A percentile compares a stretch with the other conserved stretches of the same genome.
Conservation (phyloP, 2,888 invertebrate species). For the Ypsolopha scabrella region DNA sequence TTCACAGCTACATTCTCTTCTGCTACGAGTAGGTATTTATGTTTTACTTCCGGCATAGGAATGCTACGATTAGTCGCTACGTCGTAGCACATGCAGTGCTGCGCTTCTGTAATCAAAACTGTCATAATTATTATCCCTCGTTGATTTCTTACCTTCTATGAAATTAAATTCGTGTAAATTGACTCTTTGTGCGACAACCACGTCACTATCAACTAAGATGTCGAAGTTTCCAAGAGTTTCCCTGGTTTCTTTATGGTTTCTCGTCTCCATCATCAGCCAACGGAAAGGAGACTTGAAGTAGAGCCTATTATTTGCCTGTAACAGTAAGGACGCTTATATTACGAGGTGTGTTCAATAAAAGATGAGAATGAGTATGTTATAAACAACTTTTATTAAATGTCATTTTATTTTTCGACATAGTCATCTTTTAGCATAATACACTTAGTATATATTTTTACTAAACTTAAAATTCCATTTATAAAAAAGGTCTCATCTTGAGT, state of each 20-base stretch:
- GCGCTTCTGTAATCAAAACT: not conserved
- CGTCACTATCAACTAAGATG: slow-evolving; percentile 61
- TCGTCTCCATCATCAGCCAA: slow-evolving; percentile 46
- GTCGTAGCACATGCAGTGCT: not conserved
- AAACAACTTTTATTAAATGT: too few species aligned
- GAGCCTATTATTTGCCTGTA: slow-evolving; percentile 45
- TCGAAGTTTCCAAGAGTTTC: slow-evolving; percentile 20
- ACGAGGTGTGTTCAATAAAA: too few species aligned
- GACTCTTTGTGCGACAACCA: slow-evolving; percentile 38
- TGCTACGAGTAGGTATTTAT: too few species aligned
- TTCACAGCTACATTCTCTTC: too few species aligned
- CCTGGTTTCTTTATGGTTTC: slow-evolving; percentile 5
- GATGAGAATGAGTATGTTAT: too few species aligned
- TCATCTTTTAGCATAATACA: too few species aligned
- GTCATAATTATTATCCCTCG: not conserved
- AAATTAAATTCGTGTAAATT: slow-evolving; percentile 23
- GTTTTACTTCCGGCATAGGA: too few species aligned
- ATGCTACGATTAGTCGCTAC: too few species aligned
- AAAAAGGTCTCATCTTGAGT: too few species aligned
- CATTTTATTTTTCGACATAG: too few species aligned
- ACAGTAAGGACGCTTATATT: not conserved
- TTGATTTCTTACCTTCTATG: slow-evolving; percentile 32
- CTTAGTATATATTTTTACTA: too few species aligned
- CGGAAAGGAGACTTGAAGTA: slow-evolving; percentile 62
- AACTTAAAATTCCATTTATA: too few species aligned